Base-by-base conservation (phyloP, 2,797 vertebrate species). In the Schizothorax lantsangensis region DNA sequence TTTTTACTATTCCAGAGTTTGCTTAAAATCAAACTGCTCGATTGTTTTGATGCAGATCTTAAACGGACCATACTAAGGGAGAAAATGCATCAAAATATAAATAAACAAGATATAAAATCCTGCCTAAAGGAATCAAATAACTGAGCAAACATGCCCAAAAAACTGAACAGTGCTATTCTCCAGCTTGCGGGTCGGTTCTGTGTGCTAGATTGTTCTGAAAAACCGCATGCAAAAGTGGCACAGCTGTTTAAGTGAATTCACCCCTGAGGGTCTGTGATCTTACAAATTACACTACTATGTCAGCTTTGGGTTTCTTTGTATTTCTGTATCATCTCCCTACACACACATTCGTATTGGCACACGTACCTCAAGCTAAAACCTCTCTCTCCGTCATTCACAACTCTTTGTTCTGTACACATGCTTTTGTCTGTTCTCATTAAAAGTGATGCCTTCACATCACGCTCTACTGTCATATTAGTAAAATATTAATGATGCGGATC, bases 351-450 rank as follows among this genome's bases (percentile, higher is more conserved):
- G 6, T 68, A 49, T 57, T 21, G 4, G 43, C 83, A 68, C 52
- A 74, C 43, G 72, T 57, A 79, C 78, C 72, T 47, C 62, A 38
- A 86, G n/a, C 80, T 69, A 38, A 85, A 77, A 64, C 23, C 49
- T 74, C 64, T 77, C 57, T 77, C 72, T 47, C 78, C n/a, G 2
- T 86, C 69, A 86, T 83, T 90, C 86, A 62, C 86, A 80, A 89
- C 88, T 88, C 81, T 93, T 86, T 90, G 90, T 88, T 91, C 91
- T 90, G 68, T 79, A 87, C 81, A 80, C 91, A 92, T 92, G 93
- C 92, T 93, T 84, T 94, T 92, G 92, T 91, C 92, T 93, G 89
- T 90, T 91, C 93, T 95, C 94, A 94, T 95, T 95, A 95, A 95
- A 95, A 94, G 90, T 94, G 94, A 95, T 92, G 92, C 91, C 90